Evolutionary conservation across 2,797 vertebrate species (phyloP).

Genomic region (Siniperca undulata): DNA sequence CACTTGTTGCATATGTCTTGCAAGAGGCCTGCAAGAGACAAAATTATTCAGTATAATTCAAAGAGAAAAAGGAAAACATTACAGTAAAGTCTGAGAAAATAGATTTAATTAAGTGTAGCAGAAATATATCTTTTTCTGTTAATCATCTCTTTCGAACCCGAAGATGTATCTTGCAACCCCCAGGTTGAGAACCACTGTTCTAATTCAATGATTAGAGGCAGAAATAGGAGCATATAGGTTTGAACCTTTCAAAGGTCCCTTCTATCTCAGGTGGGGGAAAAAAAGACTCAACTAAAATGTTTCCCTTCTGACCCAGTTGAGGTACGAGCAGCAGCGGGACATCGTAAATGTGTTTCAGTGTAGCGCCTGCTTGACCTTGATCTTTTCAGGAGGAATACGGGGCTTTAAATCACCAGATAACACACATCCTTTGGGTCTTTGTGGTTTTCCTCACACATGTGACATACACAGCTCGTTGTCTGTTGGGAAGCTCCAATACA

Average conservation of each 20-base stretch:
- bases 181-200: neutral
- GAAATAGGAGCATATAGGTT: neutral
- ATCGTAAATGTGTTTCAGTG: conserved; percentile 30
- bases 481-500: conserved; percentile 60
- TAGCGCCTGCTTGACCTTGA: conserved; percentile 33
- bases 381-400: conserved; percentile 25
- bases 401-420: conserved; percentile 63
- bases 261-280: neutral
- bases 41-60: neutral
- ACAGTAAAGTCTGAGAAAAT: too few relatives aligned
- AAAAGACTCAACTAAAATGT: neutral
- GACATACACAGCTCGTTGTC: conserved; percentile 50
- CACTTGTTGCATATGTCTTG: too few relatives aligned
- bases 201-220: neutral
- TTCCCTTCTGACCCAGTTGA: conserved; percentile 32
- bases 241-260: neutral
- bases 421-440: conserved; percentile 46
- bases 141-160: neutral
- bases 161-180: neutral
- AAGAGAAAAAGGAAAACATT: too few relatives aligned
- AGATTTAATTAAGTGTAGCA: too few relatives aligned
- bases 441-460: conserved; percentile 45
- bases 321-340: neutral
- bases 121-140: neutral
- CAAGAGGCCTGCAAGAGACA: neutral